phyloP scores from a whole-genome alignment of 1,140 invertebrate genomes.

The Lepidotrigona ventralis region DNA sequence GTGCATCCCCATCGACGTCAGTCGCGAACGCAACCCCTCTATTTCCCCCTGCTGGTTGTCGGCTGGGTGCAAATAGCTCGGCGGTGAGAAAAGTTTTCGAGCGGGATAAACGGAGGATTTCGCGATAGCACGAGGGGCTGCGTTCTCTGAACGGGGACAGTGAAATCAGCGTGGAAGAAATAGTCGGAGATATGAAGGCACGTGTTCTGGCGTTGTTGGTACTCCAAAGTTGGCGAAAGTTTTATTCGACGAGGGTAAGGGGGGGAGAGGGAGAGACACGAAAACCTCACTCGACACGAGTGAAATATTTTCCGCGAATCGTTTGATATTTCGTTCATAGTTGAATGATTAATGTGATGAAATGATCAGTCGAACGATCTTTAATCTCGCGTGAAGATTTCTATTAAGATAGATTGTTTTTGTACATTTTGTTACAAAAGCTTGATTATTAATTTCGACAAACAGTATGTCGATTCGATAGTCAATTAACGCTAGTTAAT shows the following conservation, averaged over 20 bases:
- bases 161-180: conserved; percentile 7
- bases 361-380: too few relatives aligned
- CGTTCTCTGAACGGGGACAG: not conserved
- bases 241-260: conserved; percentile 8
- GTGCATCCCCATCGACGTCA: conserved; percentile 11
- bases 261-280: not conserved
- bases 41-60: not conserved
- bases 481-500: too few relatives aligned
- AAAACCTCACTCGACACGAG: not conserved
- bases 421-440: too few relatives aligned
- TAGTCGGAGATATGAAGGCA: conserved; percentile 22
- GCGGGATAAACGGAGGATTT: conserved; percentile 26
- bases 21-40: not conserved
- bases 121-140: conserved; percentile 11
- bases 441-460: too few relatives aligned
- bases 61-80: conserved; percentile 26
- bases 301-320: conserved; percentile 19
- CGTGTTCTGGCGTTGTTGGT: conserved; percentile 22
- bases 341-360: too few relatives aligned
- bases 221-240: conserved; percentile 30
- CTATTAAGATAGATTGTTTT: too few relatives aligned
- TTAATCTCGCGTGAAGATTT: too few relatives aligned
- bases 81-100: conserved; percentile 22
- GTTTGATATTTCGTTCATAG: not conserved
- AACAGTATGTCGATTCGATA: too few relatives aligned